Conservation (phyloP, 2,888 invertebrate genomes). For the Caprella mutica region DNA sequence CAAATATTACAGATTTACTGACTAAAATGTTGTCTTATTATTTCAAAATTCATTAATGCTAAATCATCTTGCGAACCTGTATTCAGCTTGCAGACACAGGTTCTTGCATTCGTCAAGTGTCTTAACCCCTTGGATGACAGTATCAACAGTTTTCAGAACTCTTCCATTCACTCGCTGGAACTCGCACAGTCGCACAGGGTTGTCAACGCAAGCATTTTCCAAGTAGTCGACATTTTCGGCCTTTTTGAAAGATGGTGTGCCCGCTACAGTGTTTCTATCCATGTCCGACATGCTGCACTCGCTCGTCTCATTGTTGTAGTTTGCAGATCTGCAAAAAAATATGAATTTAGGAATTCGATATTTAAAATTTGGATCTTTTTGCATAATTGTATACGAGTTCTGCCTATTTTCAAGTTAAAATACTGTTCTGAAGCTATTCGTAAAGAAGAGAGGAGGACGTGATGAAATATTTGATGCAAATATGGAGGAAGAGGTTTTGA, state of each 20-base stretch:
- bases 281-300: constrained; percentile 79
- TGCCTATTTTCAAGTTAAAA: too few species aligned
- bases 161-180: constrained; percentile 66
- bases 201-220: constrained; percentile 86
- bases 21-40: too few species aligned
- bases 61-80: constrained; percentile 18
- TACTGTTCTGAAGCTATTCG: too few species aligned
- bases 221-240: constrained; percentile 61
- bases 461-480: too few species aligned
- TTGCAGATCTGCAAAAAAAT: constrained; percentile 60
- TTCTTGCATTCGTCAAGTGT: constrained; percentile 37
- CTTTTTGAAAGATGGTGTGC: constrained; percentile 62
- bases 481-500: too few species aligned
- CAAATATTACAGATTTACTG: too few species aligned
- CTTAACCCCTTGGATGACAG: constrained; percentile 51
- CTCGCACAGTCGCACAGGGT: constrained; percentile 86
- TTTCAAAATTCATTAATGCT: too few species aligned
- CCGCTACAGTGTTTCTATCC: constrained; percentile 79
- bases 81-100: constrained; percentile 37
- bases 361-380: too few species aligned
- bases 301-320: constrained; percentile 72
- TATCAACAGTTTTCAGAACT: constrained; percentile 85
- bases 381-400: too few species aligned
- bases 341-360: too few species aligned
- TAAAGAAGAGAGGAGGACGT: too few species aligned